phyloP scores from a whole-genome alignment of 2,113 vertebrate genomes.

The Anser brachyrhynchus region DNA sequence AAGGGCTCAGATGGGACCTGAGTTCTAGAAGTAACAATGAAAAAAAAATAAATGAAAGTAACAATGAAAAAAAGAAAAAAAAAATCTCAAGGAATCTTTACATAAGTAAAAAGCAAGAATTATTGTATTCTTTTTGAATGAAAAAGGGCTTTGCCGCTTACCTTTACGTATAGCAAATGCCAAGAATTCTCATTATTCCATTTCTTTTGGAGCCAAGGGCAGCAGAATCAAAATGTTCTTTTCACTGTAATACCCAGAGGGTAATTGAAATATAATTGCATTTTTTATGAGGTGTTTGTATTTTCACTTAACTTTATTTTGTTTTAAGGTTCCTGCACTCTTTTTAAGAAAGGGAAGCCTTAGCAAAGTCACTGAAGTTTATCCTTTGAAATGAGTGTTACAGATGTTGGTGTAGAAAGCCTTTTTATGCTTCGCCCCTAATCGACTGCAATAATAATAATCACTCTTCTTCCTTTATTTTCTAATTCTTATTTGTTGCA shows the following conservation, averaged over 20 bases:
- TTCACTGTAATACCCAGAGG: background rate
- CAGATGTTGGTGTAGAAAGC: background rate
- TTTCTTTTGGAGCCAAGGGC: background rate
- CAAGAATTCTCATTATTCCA: background rate
- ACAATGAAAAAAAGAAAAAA: background rate
- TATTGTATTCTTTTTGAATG: background rate
- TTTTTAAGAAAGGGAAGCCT: background rate
- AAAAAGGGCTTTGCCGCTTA: background rate
- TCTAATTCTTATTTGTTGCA: background rate
- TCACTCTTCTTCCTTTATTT: background rate
- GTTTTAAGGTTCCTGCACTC: background rate
- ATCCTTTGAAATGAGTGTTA: background rate
- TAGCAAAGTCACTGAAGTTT: background rate
- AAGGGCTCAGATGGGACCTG: background rate
- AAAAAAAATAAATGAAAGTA: background rate
- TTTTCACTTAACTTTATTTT: background rate
- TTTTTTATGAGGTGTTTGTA: background rate
- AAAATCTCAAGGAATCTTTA: background rate
- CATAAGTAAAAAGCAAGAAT: background rate
- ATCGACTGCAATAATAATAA: background rate
- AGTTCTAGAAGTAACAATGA: background rate
- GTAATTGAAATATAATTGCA: conserved; percentile 20
- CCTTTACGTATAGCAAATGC: background rate
- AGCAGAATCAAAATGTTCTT: background rate
- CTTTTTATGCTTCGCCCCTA: background rate